Conservation (phyloP, 2,113 vertebrate genomes). For the Ancistrus triradiatus region DNA sequence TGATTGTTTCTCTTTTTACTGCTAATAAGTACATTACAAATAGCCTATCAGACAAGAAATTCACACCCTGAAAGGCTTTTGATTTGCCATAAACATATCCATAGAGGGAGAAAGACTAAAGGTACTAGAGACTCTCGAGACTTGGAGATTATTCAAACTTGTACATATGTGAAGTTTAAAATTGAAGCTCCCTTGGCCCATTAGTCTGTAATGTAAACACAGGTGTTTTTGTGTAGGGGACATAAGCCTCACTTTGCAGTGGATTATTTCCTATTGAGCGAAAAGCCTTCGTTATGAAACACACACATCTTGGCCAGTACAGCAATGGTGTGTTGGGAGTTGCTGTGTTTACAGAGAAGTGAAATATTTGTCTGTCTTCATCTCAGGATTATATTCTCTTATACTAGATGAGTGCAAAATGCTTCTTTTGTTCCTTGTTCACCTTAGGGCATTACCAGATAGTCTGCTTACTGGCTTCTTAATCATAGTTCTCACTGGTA, state of each 20-base stretch:
- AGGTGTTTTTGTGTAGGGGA: conserved; percentile 28
- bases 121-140: no score
- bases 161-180: no score
- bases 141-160: no score
- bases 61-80: no score
- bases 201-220: conserved; percentile 39
- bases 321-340: background rate
- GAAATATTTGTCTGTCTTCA: conserved; percentile 1
- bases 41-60: no score
- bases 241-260: conserved; percentile 16
- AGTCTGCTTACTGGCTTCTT: background rate
- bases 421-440: background rate
- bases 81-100: no score
- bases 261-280: conserved; percentile 3
- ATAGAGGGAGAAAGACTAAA: no score
- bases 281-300: conserved; percentile 17
- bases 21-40: no score
- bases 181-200: conserved; percentile 8
- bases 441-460: background rate
- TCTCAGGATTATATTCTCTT: background rate
- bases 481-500: background rate
- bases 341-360: conserved; percentile 4
- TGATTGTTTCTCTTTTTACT: no score
- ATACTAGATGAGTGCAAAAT: conserved; percentile 5
- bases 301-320: conserved; percentile 8